Conservation (phyloP, 1,140 invertebrate species). For the Drosophila lowei region DNA sequence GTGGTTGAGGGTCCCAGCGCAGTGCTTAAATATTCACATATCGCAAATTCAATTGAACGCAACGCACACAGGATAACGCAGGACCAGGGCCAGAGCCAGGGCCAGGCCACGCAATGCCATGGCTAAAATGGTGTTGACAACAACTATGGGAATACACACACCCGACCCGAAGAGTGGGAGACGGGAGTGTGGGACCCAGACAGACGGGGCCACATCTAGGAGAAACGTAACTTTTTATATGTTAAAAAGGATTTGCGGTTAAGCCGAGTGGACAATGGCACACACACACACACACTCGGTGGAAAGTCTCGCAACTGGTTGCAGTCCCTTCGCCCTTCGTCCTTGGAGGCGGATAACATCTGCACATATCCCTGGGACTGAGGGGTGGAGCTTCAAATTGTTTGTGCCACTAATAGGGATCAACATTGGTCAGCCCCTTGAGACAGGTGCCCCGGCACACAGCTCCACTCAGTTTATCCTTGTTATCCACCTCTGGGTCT, state of each 20-base stretch:
- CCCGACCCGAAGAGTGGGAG: neutral
- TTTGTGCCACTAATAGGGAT: conserved; percentile 79
- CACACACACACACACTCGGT: conserved; percentile 19
- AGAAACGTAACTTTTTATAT: conserved; percentile 81
- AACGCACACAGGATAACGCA: conserved; percentile 67
- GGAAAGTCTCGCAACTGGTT: conserved; percentile 63
- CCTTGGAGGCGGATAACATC: conserved; percentile 66
- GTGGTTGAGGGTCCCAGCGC: conserved; percentile 56
- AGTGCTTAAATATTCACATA: conserved; percentile 82
- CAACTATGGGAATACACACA: conserved; percentile 73
- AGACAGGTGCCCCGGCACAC: conserved; percentile 55
- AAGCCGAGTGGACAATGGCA: conserved; percentile 73
- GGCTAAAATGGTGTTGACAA: conserved; percentile 80
- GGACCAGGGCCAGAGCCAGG: conserved; percentile 39
- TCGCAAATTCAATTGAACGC: conserved; percentile 81
- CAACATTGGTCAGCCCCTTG: conserved; percentile 78
- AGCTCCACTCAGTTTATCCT: conserved; percentile 47
- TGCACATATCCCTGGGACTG: conserved; percentile 68
- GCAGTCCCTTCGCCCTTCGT: conserved; percentile 34
- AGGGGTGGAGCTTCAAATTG: conserved; percentile 57
- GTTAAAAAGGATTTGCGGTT: conserved; percentile 82
- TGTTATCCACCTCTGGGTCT: conserved; percentile 35
- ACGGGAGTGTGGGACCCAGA: neutral
- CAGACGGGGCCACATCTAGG: conserved; percentile 32
- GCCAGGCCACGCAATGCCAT: conserved; percentile 60